Percentiles rank a stretch among this genome's conserved stretches.
phyloP scores from a whole-genome alignment of 1,140 invertebrate species.

The Lepidurus couesii region DNA sequence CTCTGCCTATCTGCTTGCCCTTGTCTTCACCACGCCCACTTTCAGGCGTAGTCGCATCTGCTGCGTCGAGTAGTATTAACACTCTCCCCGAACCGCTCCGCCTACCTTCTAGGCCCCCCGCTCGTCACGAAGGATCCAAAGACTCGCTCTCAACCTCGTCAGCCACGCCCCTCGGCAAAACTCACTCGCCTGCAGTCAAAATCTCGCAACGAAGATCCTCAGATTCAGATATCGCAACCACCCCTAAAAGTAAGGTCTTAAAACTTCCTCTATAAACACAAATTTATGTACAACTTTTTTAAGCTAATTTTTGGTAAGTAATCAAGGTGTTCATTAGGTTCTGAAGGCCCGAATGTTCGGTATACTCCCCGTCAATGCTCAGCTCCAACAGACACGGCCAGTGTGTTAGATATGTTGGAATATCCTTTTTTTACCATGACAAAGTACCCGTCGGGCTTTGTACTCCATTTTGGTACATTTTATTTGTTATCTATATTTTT shows the following conservation, averaged over 20 bases:
- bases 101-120: not conserved
- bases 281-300: not conserved
- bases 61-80: slow-evolving; percentile 1
- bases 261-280: not conserved
- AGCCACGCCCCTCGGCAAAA: not conserved
- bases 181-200: not conserved
- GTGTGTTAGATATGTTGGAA: slow-evolving; percentile 59
- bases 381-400: slow-evolving; percentile 16
- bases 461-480: slow-evolving; percentile 71
- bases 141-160: not conserved
- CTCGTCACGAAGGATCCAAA: not conserved
- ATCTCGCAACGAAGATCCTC: slow-evolving; percentile 62
- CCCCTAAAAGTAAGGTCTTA: slow-evolving; percentile 73
- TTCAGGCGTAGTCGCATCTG: not conserved
- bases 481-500: not conserved
- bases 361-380: slow-evolving; percentile 25
- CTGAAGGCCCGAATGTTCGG: not conserved
- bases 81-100: slow-evolving; percentile 3
- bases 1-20: slow-evolving; percentile 34
- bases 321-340: not conserved
- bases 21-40: not conserved
- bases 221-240: slow-evolving; percentile 86
- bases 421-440: slow-evolving; percentile 94
- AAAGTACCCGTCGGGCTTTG: slow-evolving; percentile 79
- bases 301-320: not conserved